Evolutionary conservation across 2,113 vertebrate species (phyloP).

Genomic region (Nanorana parkeri): DNA sequence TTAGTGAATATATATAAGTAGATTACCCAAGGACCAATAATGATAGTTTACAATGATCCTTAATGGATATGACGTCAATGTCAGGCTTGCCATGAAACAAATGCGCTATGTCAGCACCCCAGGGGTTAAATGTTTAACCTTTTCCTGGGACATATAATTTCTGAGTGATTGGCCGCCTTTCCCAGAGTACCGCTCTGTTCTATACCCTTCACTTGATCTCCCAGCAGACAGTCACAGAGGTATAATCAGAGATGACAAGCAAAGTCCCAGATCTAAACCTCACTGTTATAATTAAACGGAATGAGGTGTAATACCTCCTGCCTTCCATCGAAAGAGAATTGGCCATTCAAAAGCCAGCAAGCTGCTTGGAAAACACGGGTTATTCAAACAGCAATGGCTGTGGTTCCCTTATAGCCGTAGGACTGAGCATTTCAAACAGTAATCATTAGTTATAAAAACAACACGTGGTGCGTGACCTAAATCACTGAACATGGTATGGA

Average conservation of each 20-base stretch:
- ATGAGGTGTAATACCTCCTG: conserved; percentile 32
- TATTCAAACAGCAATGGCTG: neutral
- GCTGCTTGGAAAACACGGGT: neutral
- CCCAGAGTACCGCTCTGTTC: conserved; percentile 2
- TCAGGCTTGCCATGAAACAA: neutral
- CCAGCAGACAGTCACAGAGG: conserved; percentile 9
- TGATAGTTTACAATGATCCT: neutral
- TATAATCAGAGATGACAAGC: conserved; percentile 53
- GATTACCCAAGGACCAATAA: neutral
- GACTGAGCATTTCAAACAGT: neutral
- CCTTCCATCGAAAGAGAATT: conserved; percentile 14
- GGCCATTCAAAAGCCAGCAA: conserved; percentile 4
- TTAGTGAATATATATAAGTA: neutral
- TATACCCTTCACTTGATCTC: conserved; percentile 37
- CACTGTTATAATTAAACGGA: conserved; percentile 47
- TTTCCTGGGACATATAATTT: conserved; percentile 43
- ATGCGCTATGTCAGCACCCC: neutral
- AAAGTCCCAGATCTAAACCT: conserved; percentile 24
- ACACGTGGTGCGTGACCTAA: conserved; percentile 12
- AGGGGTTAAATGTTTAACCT: conserved; percentile 44
- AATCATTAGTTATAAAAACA: neutral
- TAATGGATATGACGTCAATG: neutral
- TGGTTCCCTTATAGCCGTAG: neutral
- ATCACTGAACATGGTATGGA: neutral
- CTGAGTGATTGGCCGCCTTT: conserved; percentile 23